Evolutionary conservation across 2,113 vertebrate genomes (phyloP).

Genomic region (Himantopus leucocephalus): DNA sequence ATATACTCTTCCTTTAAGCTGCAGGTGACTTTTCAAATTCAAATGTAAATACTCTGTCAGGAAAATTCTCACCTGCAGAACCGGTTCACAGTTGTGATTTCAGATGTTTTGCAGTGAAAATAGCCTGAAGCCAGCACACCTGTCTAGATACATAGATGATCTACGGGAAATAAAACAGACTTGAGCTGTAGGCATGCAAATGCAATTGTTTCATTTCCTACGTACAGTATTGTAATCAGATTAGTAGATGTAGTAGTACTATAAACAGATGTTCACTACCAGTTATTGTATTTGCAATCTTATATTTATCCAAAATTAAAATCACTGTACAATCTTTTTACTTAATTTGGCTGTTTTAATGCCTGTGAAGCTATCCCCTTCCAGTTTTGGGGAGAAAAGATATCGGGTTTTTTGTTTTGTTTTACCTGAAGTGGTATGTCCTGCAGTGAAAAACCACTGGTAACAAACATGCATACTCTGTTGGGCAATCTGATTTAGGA

Average conservation of each 20-base stretch:
- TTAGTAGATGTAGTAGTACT: background rate
- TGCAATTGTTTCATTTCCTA: background rate
- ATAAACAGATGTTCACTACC: background rate
- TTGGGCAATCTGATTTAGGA: background rate
- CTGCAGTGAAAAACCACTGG: background rate
- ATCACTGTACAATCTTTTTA: background rate
- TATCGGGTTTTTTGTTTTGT: background rate
- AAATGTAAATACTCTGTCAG: background rate
- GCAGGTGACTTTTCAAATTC: background rate
- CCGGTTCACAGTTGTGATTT: slow-evolving; percentile 14
- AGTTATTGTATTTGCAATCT: background rate
- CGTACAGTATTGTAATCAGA: background rate
- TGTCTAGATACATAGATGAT: slow-evolving; percentile 26
- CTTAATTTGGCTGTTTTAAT: background rate
- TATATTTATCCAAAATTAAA: background rate
- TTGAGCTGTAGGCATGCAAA: slow-evolving; percentile 13
- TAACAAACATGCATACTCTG: background rate
- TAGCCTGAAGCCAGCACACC: slow-evolving; percentile 37
- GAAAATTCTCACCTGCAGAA: slow-evolving; percentile 35
- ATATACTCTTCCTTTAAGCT: background rate
- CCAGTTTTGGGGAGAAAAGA: background rate
- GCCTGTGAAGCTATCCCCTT: background rate
- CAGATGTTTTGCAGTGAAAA: slow-evolving; percentile 47
- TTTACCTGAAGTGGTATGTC: background rate
- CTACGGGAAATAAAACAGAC: background rate